Base-by-base conservation (phyloP, 2,888 invertebrate genomes). In the Oscheius sp. region DNA sequence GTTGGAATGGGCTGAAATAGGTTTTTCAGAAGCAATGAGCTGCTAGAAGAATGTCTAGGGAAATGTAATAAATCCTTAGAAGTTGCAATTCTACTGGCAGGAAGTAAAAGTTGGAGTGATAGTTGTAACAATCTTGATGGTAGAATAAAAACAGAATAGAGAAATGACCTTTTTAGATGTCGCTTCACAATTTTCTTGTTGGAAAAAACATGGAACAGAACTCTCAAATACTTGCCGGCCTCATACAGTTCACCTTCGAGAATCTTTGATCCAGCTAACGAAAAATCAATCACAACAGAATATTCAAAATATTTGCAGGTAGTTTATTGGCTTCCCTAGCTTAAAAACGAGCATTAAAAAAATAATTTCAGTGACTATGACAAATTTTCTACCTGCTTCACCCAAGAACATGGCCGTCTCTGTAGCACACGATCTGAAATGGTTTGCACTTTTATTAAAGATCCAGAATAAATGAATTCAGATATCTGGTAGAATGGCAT, bases 401-500 rank as follows among this genome's bases (percentile, higher is more conserved):
- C 68, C 8, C 68, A 74, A 24, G 75, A 75, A 30, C 75, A 75
- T 44, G 75, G 76, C 8, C 71, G 71, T 36, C 66, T 75, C 26
- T 80, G 80, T 62, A 78, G 80, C 8, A 70, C 75, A 17, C 63
- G 71, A 17, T 75, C 75, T 33, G 74, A 73, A 70, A 45, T 73
- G 51, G 77, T 77, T 36, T 32, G 3, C 41, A 36, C 36, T 36
- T 14, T 14, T 8, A 9, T 14, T 20, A 41, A 17, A 14, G 5
- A n/a, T n/a, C 17, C 67, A 2, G 12, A 6, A 28, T 22, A 5
- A 17, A 28, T 6, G 2, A 28, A 44, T 74, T 32, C 63, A 78
- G 78, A 72, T 79, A 22, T 73, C 77, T 12, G 70, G 71, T 20
- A 59, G 71, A 62, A 77, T 79, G 79, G 73, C 72, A 47, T 73